A percentile compares a stretch with the other conserved stretches of the same genome.
Evolutionary conservation across 1,140 invertebrate species (phyloP).

Genomic region (Monomorium pharaonis): DNA sequence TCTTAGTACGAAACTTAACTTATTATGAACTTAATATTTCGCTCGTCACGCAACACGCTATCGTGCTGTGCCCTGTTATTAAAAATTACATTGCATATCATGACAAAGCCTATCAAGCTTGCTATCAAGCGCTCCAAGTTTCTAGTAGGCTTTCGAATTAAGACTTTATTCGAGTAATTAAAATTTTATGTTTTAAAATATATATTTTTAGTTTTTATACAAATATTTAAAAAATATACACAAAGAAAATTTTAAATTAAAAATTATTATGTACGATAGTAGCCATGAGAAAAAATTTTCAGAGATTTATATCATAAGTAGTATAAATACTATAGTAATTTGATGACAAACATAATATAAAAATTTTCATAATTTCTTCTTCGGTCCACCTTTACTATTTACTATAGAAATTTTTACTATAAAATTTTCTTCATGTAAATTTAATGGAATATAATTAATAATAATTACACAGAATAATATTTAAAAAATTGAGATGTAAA

Average conservation of each 20-base stretch:
- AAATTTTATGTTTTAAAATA: background rate
- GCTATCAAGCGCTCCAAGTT: background rate
- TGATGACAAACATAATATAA: no score
- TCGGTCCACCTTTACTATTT: no score
- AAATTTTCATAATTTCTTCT: no score
- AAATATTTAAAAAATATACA: no score
- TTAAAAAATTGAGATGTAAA: background rate
- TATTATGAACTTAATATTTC: conserved; percentile 40
- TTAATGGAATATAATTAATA: background rate
- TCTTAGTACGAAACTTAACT: conserved; percentile 35
- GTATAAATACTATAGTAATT: no score
- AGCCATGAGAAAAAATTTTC: no score
- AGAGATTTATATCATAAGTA: no score
- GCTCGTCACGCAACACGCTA: conserved; percentile 22
- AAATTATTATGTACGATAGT: no score
- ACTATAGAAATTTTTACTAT: no score
- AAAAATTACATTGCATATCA: conserved; percentile 43
- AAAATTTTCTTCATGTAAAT: no score
- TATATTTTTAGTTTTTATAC: no score
- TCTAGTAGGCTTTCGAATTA: background rate
- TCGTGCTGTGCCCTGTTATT: conserved; percentile 20
- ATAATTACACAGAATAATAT: background rate
- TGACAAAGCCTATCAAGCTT: conserved; percentile 4
- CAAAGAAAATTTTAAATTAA: no score
- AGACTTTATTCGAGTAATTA: background rate